Evolutionary conservation across 2,888 invertebrate genomes (phyloP).

Genomic region (Podabrus alpinus): DNA sequence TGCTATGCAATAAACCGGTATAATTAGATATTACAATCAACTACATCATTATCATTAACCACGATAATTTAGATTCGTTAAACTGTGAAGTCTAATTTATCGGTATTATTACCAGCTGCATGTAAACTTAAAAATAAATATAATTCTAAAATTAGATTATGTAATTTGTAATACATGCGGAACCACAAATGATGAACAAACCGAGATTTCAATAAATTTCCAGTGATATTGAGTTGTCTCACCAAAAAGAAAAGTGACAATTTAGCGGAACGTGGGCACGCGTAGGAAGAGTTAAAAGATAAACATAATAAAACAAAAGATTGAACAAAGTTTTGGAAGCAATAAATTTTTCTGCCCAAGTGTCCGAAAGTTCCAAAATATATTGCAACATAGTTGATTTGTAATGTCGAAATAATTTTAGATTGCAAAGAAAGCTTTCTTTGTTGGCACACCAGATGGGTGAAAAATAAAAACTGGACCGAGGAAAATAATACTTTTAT

Average conservation of each 20-base stretch:
- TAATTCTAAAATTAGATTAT: constrained; percentile 2
- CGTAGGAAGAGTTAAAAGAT: constrained; percentile 19
- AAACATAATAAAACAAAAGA: constrained; percentile 2
- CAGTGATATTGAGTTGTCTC: constrained; percentile 14
- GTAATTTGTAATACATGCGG: constrained; percentile 1
- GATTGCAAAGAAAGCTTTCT: not conserved
- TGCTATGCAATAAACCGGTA: not conserved
- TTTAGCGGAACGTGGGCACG: constrained; percentile 7
- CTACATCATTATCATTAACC: not conserved
- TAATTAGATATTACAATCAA: not conserved
- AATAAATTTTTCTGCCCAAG: not conserved
- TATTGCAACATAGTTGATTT: not conserved
- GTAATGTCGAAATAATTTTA: not conserved
- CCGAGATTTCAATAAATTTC: constrained; percentile 13
- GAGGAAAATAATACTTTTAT: not conserved
- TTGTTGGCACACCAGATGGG: not conserved
- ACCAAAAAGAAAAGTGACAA: constrained; percentile 7
- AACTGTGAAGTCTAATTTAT: not conserved
- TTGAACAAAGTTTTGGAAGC: not conserved
- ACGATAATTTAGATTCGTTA: not conserved
- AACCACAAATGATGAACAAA: constrained; percentile 12
- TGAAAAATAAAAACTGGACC: not conserved
- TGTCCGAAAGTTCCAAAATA: not conserved
- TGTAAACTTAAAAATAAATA: constrained; percentile 1
- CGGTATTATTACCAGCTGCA: not conserved